Percentiles rank a stretch among this genome's conserved stretches.
Evolutionary conservation across 2,113 vertebrate species (phyloP).

Genomic region (Turnix velox): DNA sequence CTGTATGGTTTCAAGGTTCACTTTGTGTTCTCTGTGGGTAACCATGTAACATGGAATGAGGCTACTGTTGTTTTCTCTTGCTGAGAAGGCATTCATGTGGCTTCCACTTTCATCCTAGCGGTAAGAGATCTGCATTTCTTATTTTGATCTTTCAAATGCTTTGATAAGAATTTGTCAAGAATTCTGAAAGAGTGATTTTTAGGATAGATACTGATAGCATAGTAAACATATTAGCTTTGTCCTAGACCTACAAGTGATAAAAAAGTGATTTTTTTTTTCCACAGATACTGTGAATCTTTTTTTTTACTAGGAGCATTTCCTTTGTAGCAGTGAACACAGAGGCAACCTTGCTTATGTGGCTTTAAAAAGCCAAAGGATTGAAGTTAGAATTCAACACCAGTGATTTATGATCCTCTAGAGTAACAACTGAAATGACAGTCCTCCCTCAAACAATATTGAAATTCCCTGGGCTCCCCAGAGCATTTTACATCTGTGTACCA

Average conservation of each 20-base stretch:
- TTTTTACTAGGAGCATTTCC: neutral
- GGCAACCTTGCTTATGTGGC: neutral
- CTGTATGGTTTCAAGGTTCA: neutral
- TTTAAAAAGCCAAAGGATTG: neutral
- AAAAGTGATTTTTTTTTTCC: neutral
- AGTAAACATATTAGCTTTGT: neutral
- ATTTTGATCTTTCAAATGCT: neutral
- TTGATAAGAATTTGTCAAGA: neutral
- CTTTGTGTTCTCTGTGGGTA: neutral
- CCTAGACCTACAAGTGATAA: neutral
- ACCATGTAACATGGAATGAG: neutral
- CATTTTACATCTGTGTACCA: neutral
- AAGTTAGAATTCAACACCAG: neutral
- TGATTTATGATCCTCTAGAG: neutral
- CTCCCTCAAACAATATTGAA: neutral
- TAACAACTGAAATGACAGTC: neutral
- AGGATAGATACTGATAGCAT: neutral
- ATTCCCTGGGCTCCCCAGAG: neutral
- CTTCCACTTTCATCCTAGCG: neutral
- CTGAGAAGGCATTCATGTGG: neutral
- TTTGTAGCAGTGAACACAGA: neutral
- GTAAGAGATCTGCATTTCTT: neutral
- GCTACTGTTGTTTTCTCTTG: neutral
- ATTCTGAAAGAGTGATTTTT: neutral
- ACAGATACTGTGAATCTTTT: neutral